phyloP scores from a whole-genome alignment of 2,888 invertebrate genomes.

The Acronicta leporina region DNA sequence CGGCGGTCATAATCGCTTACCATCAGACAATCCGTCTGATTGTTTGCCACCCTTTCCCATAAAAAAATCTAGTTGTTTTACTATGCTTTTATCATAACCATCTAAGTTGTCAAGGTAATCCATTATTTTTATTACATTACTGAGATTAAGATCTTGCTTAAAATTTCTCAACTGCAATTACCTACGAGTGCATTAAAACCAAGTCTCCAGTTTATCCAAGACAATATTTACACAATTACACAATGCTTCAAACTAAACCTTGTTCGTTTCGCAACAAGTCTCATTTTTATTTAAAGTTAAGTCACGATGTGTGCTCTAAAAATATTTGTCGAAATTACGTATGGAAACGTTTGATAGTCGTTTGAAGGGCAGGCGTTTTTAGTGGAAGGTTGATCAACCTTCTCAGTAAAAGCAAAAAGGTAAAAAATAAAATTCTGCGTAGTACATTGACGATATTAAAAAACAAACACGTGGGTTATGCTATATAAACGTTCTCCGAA shows the following conservation, averaged over 20 bases:
- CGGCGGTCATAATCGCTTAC: too few species aligned
- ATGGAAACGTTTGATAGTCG: conserved; percentile 15
- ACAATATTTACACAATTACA: conserved; percentile 39
- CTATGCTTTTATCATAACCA: conserved; percentile 3
- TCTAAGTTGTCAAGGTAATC: conserved; percentile 44
- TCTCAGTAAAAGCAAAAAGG: conserved; percentile 15
- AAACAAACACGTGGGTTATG: too few species aligned
- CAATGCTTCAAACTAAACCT: conserved; percentile 29
- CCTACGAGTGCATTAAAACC: conserved; percentile 32
- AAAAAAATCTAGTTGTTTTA: too few species aligned
- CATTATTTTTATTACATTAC: conserved; percentile 20
- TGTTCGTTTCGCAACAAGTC: conserved; percentile 26
- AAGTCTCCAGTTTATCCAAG: conserved; percentile 9
- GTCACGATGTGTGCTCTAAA: conserved; percentile 19
- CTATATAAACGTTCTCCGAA: too few species aligned
- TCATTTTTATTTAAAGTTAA: conserved; percentile 14
- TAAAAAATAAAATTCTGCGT: too few species aligned
- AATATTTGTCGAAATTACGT: conserved; percentile 36
- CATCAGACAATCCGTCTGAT: too few species aligned
- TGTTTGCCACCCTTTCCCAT: too few species aligned
- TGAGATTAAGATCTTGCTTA: conserved; percentile 37
- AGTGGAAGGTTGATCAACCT: conserved; percentile 36
- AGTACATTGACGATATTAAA: too few species aligned
- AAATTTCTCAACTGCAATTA: conserved; percentile 51
- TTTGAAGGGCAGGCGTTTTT: conserved; percentile 28